Evolutionary conservation across 2,797 vertebrate species (phyloP).

Genomic region (Gephyroberyx darwinii): DNA sequence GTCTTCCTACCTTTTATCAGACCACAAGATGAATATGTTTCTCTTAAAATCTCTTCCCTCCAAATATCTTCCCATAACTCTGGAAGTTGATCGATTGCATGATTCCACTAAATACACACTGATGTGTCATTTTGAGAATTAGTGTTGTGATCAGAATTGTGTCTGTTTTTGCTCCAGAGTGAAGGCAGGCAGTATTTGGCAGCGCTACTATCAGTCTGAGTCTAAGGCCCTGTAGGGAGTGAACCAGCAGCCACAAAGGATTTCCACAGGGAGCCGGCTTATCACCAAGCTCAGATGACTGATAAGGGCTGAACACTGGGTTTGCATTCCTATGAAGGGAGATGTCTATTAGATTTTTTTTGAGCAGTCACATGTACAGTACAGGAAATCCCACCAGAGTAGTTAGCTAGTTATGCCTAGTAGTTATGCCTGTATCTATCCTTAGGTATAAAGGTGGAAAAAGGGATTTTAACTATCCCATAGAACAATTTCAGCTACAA

Average conservation of each 20-base stretch:
- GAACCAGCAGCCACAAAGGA: conserved; percentile 9
- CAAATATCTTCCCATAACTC: no score
- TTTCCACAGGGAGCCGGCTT: not conserved
- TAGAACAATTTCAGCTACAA: no score
- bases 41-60: no score
- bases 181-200: not conserved
- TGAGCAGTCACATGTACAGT: not conserved
- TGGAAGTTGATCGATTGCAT: no score
- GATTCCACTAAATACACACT: not conserved
- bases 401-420: no score
- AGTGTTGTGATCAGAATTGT: not conserved
- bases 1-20: no score
- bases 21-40: no score
- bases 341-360: not conserved
- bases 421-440: no score
- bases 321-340: conserved; percentile 40
- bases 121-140: conserved; percentile 12
- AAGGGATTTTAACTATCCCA: no score
- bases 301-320: conserved; percentile 34
- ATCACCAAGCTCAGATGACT: conserved; percentile 21
- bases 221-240: not conserved
- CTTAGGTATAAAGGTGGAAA: no score
- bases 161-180: not conserved
- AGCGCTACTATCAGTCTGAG: not conserved
- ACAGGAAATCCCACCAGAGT: not conserved